A percentile compares a stretch with the other conserved stretches of the same genome.
phyloP scores from a whole-genome alignment of 1,140 invertebrate species.

The Lepidostoma basale region DNA sequence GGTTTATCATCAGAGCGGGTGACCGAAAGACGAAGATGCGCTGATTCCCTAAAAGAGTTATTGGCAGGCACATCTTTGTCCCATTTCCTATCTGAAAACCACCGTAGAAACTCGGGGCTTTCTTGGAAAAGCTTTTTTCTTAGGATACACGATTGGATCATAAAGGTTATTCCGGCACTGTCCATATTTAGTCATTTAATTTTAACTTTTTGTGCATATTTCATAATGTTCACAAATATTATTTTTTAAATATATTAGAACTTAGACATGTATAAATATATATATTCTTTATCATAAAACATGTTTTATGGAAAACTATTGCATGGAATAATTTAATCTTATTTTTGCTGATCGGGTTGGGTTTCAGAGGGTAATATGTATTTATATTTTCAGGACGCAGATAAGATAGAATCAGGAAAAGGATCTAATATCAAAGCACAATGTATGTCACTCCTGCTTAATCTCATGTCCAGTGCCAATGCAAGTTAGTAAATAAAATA shows the following conservation, averaged over 20 bases:
- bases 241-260: too few relatives aligned
- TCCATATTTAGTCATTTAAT: too few relatives aligned
- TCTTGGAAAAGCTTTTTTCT: conserved; percentile 25
- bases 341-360: too few relatives aligned
- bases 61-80: background rate
- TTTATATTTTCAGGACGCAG: conserved; percentile 29
- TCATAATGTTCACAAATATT: too few relatives aligned
- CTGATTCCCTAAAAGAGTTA: conserved; percentile 17
- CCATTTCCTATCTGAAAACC: conserved; percentile 10
- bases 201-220: too few relatives aligned
- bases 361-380: too few relatives aligned
- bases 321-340: too few relatives aligned
- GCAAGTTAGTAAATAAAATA: conserved; percentile 12
- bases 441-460: conserved; percentile 3
- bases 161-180: too few relatives aligned
- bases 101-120: background rate
- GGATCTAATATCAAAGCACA: conserved; percentile 1
- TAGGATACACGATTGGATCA: conserved; percentile 10
- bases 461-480: conserved; percentile 14
- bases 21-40: conserved; percentile 16
- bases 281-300: too few relatives aligned
- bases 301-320: too few relatives aligned
- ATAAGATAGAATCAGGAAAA: conserved; percentile 14
- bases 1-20: conserved; percentile 20
- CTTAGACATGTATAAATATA: too few relatives aligned